Conservation (phyloP, 92 coral and sea anemone species). For the Zoanthus solanderi region DNA sequence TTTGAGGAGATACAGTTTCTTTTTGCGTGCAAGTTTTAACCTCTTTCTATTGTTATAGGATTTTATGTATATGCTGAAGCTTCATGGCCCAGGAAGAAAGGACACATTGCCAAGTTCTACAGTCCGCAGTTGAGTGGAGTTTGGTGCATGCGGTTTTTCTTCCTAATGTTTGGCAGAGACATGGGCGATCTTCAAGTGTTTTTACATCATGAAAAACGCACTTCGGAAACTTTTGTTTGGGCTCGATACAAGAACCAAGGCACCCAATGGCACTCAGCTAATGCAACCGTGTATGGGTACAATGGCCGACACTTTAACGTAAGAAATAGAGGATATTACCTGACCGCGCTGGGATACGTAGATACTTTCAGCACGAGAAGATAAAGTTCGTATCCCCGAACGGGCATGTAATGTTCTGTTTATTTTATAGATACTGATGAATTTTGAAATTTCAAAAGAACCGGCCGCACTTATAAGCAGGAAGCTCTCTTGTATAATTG, state of each 20-base stretch:
- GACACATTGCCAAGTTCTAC: constrained; percentile 56
- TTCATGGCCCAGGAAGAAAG: constrained; percentile 58
- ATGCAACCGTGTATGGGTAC: constrained; percentile 64
- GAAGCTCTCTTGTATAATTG: no score
- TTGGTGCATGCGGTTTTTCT: constrained; percentile 71
- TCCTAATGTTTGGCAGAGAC: constrained; percentile 42
- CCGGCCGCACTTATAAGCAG: no score
- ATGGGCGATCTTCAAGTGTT: constrained; percentile 66
- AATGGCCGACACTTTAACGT: constrained; percentile 18
- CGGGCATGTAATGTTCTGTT: no score
- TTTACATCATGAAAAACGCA: constrained; percentile 6
- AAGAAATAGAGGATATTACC: background rate
- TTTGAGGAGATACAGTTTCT: no score
- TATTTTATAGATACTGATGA: no score
- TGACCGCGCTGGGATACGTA: no score
- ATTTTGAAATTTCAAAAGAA: no score
- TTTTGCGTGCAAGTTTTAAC: background rate
- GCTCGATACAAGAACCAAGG: constrained; percentile 70
- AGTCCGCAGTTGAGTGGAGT: constrained; percentile 57
- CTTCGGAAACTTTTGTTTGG: constrained; percentile 51
- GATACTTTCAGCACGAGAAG: no score
- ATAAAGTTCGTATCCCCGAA: no score
- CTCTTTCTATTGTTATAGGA: constrained; percentile 37
- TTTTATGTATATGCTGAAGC: constrained; percentile 68
- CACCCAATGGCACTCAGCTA: constrained; percentile 56